A percentile compares a stretch with the other conserved stretches of the same genome.
These are phyloP conservation scores for Eubucco bourcierii DNA, from an alignment of 2,113 vertebrate species.

Conservation along the genomic window DNA sequence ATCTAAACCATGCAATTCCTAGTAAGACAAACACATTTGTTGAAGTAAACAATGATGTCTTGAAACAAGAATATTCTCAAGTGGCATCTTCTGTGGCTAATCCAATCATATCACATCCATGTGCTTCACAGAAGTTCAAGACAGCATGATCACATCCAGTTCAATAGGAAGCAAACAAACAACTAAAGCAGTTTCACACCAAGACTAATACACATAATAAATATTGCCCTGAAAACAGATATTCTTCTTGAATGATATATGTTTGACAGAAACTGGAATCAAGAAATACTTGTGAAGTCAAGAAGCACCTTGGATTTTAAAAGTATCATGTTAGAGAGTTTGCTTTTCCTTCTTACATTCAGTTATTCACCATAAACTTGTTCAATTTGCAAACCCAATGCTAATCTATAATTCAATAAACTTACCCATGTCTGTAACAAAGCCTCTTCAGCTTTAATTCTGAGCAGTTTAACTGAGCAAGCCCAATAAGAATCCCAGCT, in stretches of 20 bases:
- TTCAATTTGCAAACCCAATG: not conserved
- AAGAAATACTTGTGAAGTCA: not conserved
- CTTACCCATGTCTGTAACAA: slow-evolving; percentile 94
- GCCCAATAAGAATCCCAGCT: slow-evolving; percentile 94
- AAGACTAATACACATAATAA: not conserved
- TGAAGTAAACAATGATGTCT: not conserved
- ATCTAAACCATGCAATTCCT: not conserved
- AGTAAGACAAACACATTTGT: not conserved
- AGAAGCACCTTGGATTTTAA: not conserved
- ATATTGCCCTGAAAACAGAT: not conserved
- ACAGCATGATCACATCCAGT: not conserved
- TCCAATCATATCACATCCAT: not conserved
- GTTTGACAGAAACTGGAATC: not conserved
- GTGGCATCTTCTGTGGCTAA: not conserved
- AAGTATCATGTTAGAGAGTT: not conserved
- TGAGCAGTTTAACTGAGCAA: slow-evolving; percentile 96
- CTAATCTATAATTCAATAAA: not conserved
- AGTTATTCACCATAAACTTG: not conserved
- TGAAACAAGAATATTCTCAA: not conserved
- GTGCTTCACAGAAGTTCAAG: not conserved
- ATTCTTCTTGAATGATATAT: not conserved
- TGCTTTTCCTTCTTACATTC: not conserved
- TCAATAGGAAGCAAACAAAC: not conserved
- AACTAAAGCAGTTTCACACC: not conserved
- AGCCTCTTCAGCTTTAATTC: slow-evolving; percentile 93